Evolutionary conservation across 1,140 invertebrate species (phyloP), one percentile per base, ranked within the genome.

Genomic region (Dreissena polymorpha): DNA sequence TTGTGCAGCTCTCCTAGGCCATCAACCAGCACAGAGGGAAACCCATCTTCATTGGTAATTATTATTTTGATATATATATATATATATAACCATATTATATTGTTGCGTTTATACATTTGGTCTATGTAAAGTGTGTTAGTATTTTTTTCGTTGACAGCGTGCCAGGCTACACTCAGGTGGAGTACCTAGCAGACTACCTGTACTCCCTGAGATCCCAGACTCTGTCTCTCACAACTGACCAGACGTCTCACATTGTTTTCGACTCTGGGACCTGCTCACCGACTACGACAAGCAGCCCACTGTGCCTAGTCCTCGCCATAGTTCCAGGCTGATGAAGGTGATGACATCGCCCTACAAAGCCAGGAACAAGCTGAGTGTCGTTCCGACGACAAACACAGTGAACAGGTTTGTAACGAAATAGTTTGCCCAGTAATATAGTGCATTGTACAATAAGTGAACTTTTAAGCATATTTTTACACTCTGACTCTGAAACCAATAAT

Each of bases 231-330:
- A 68, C 65, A n/a, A 0, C 18, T 27, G 65, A 68, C 65, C 65
- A 68, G 65, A n/a, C 65, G 18, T n/a, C 65, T 16, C 65, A 68
- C 65, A 68, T 68, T 14, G 25, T 68, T n/a, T n/a, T 16, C 21
- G 14, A 21, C 65, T 68, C 18, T 68, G 65, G 65, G 65, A 27
- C 65, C 18, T 68, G 65, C 65, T 68, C 6, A 68, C 65, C 7
- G 65, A 68, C 65, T 68, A 21, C 5, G 65, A 68, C 65, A 68
- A 68, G 65, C 65, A 68, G 65, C 65, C 65, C 25, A 68, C 65
- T 16, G 25, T 27, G 14, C 65, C 65, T 16, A 68, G 6, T 21
- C 18, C 65, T 16, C 65, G 21, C 21, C 65, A 68, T 27, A n/a
- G 65, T n/a, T 21, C 65, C 29, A n/a, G 65, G 65, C 18, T 68